Evolutionary conservation across 2,797 vertebrate species (phyloP), one percentile per base, ranked within the genome.

Genomic region (Triplophysa bombifrons): DNA sequence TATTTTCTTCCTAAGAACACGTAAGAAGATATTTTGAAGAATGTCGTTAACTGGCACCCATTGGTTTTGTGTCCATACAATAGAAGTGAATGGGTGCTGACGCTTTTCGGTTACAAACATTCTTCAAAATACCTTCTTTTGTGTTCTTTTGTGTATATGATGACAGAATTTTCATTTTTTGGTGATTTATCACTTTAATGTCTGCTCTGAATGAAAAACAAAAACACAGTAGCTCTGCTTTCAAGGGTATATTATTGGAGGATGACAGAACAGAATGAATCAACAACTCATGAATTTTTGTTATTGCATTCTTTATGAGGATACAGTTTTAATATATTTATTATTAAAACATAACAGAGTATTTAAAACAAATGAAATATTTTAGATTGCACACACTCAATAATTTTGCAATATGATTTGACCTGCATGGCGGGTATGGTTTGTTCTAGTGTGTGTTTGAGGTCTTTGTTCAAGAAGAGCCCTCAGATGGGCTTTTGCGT

Each of bases 401-500:
- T 13, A 38, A 67, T 56, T 44, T 41, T 67, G 2, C 1, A 44
- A 68, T 46, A 22, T 2, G 51, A 67, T 76, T 56, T 76, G 74
- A 58, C 74, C 64, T 58, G 14, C 74, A 58, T 44, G 38, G 55
- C 56, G 46, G 38, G 64, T 38, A 44, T 76, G 22, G 63, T 55
- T 61, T 70, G 44, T 8, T 0, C 8, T 44, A 20, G 64, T 66
- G 69, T 77, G 63, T 69, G 38, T 65, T 64, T 71, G 74, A 50
- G 72, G 83, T 75, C 60, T 71, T 70, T 50, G 48, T 82, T 78
- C 56, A 67, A 79, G 82, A 68, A 73, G 3, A 25, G 50, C 63
- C 58, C 53, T 78, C 74, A 82, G 80, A 82, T 81, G 73, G 67
- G 60, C 60, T 71, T 77, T 72, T 56, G 61, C n/a, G 27, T 66